Conservation (phyloP, 2,888 invertebrate species). For the Taphrorychus bicolor region DNA sequence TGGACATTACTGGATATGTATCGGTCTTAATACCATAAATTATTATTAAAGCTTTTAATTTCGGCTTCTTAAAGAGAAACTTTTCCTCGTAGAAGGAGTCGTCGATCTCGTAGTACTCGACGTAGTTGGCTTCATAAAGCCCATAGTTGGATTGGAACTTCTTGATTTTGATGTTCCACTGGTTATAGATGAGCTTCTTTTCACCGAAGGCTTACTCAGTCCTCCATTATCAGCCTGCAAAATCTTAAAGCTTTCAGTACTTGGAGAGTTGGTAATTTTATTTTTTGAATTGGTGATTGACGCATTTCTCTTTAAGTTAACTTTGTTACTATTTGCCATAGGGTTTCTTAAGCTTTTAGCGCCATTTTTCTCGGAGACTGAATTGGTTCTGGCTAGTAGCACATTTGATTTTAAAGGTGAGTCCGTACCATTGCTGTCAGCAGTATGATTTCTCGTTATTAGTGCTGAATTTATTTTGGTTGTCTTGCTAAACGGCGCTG, state of each 20-base stretch:
- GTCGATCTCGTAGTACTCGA: conserved; percentile 23
- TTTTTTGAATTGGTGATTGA: conserved; percentile 11
- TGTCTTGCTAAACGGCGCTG: no score
- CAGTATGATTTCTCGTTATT: no score
- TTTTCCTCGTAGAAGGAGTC: conserved; percentile 14
- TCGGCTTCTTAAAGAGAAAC: conserved; percentile 11
- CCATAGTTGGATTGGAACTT: not conserved
- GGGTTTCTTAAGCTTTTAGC: conserved; percentile 4
- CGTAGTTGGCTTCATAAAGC: conserved; percentile 29
- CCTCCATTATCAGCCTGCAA: not conserved
- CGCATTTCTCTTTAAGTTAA: not conserved
- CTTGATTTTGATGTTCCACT: not conserved
- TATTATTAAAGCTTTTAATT: not conserved
- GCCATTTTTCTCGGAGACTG: conserved; percentile 4
- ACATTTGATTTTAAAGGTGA: not conserved
- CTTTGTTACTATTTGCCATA: conserved; percentile 1
- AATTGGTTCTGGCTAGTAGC: conserved; percentile 3
- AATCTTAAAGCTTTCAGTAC: conserved; percentile 19
- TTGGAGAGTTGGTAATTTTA: conserved; percentile 15
- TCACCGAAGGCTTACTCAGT: not conserved
- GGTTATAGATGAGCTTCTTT: conserved; percentile 8
- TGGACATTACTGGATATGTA: not conserved
- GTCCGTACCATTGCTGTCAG: not conserved
- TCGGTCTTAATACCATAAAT: conserved; percentile 13
- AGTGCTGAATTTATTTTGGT: no score